A percentile compares a stretch with the other conserved stretches of the same genome.
phyloP scores from a whole-genome alignment of 2,113 vertebrate genomes.

The Aegithalos caudatus region DNA sequence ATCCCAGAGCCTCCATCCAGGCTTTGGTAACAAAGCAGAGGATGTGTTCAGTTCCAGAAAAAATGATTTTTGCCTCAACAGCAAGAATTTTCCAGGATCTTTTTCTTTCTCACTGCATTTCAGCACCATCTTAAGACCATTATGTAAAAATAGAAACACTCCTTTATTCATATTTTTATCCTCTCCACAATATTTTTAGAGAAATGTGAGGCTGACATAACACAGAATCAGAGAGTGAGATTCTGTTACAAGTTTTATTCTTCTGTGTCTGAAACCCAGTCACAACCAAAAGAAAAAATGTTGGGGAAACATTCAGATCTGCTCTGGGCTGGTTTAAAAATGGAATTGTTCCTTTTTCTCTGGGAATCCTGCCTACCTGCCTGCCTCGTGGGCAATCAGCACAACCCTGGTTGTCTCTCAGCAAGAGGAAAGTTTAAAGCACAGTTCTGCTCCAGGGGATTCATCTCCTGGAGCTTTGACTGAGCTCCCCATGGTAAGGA shows the following conservation, averaged over 20 bases:
- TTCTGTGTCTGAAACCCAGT: not conserved
- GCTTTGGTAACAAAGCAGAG: not conserved
- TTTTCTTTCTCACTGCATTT: constrained; percentile 23
- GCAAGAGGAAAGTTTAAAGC: not conserved
- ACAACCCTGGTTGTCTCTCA: not conserved
- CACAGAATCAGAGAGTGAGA: not conserved
- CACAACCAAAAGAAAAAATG: not conserved
- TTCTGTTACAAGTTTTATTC: not conserved
- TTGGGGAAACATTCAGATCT: not conserved
- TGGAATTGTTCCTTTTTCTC: not conserved
- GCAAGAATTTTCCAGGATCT: not conserved
- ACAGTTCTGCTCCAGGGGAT: not conserved
- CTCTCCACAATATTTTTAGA: not conserved
- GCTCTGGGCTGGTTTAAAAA: not conserved
- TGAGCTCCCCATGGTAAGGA: not conserved
- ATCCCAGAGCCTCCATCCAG: not conserved
- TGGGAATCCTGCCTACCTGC: not conserved
- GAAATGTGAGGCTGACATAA: not conserved
- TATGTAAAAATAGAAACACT: constrained; percentile 7
- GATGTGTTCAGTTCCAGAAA: not conserved
- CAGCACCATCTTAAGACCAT: constrained; percentile 37
- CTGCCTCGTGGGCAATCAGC: not conserved
- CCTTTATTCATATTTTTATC: not conserved
- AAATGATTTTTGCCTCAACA: not conserved
- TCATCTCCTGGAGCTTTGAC: not conserved